These are phyloP conservation scores for Lasioglossum albipes DNA, from an alignment of 1,140 invertebrate genomes.

Conservation along the genomic window DNA sequence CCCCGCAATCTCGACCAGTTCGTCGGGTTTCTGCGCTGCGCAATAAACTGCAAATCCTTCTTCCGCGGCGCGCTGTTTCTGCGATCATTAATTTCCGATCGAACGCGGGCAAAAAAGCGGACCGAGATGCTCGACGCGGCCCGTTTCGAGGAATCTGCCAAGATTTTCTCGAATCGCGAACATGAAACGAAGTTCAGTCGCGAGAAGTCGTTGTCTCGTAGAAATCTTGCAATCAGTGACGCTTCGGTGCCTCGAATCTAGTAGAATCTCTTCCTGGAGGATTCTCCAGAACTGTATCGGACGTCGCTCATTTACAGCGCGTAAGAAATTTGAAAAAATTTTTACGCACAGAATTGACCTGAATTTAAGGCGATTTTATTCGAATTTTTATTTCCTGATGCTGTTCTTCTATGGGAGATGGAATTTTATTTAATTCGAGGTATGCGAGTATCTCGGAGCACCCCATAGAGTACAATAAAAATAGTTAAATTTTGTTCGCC, in stretches of 20 bases:
- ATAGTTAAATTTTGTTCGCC: no score
- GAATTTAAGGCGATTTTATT: no score
- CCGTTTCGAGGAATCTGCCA: not conserved
- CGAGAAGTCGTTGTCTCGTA: not conserved
- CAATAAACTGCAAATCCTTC: conserved; percentile 64
- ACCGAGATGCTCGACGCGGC: not conserved
- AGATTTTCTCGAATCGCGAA: conserved; percentile 3
- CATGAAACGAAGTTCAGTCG: not conserved
- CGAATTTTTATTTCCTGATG: no score
- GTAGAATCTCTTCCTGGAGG: not conserved
- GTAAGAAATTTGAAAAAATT: no score
- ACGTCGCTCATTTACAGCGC: no score
- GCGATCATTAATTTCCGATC: conserved; percentile 62
- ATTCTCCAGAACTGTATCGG: no score
- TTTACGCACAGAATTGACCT: no score
- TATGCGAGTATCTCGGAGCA: no score
- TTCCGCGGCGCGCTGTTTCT: conserved; percentile 40
- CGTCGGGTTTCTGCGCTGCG: conserved; percentile 46
- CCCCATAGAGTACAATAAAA: no score
- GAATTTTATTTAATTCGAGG: no score
- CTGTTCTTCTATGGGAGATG: no score
- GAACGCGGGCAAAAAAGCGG: conserved; percentile 13
- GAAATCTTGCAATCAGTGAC: not conserved
- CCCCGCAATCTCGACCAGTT: conserved; percentile 57
- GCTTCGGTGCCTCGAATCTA: no score